Percentiles rank a stretch among this genome's conserved stretches.
These are phyloP conservation scores for Lasioglossum baleicum DNA, from an alignment of 1,140 invertebrate species.

Conservation along the genomic window DNA sequence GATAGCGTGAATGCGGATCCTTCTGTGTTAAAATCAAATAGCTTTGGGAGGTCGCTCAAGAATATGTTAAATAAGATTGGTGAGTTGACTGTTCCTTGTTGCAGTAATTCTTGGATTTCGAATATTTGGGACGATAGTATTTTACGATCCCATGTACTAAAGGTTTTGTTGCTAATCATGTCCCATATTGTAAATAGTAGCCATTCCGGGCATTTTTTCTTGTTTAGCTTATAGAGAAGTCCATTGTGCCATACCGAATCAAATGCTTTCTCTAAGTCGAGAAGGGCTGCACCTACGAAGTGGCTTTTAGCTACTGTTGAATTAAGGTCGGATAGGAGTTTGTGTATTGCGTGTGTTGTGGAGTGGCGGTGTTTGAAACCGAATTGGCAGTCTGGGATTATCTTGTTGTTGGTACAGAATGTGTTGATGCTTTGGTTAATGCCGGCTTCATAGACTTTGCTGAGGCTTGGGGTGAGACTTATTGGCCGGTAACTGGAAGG, in stretches of 20 bases:
- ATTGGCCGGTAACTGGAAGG: too few species aligned
- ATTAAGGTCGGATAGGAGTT: not conserved
- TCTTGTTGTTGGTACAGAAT: not conserved
- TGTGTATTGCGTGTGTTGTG: not conserved
- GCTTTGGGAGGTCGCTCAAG: not conserved
- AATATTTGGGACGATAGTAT: not conserved
- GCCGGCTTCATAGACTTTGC: too few species aligned
- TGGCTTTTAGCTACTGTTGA: not conserved
- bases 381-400: not conserved
- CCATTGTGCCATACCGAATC: too few species aligned
- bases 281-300: conserved; percentile 34
- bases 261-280: too few species aligned
- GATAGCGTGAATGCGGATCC: too few species aligned
- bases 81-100: too few species aligned
- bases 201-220: conserved; percentile 22
- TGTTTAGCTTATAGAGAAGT: conserved; percentile 34
- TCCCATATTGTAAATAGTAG: conserved; percentile 28
- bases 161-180: conserved; percentile 20
- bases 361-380: not conserved
- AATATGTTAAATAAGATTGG: conserved; percentile 34
- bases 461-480: too few species aligned
- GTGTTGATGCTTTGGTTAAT: too few species aligned
- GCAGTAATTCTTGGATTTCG: not conserved
- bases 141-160: not conserved
- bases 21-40: too few species aligned